Evolutionary conservation across 1,140 invertebrate genomes (phyloP).

Genomic region (Artemia franciscana): DNA sequence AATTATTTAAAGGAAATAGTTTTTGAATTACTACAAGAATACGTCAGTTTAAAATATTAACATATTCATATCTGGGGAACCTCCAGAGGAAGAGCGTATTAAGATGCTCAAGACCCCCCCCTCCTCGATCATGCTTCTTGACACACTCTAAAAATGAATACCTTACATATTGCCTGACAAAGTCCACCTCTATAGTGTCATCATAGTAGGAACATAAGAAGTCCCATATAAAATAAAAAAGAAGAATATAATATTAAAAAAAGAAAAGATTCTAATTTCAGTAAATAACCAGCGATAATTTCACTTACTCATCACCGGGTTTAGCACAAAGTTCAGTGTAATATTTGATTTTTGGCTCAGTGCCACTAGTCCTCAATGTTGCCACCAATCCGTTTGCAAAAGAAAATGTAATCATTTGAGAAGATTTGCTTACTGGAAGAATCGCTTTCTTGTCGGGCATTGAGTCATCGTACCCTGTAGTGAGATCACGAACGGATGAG

Average conservation of each 20-base stretch:
- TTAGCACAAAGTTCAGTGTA: slow-evolving; percentile 69
- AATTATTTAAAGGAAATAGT: too few relatives aligned
- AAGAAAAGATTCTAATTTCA: not conserved
- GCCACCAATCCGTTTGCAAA: slow-evolving; percentile 65
- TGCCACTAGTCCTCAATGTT: slow-evolving; percentile 85
- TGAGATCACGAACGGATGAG: slow-evolving; percentile 55
- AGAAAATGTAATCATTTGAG: slow-evolving; percentile 90
- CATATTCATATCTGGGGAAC: too few relatives aligned
- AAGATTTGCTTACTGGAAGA: slow-evolving; percentile 46
- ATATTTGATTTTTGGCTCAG: slow-evolving; percentile 96
- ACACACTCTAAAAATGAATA: too few relatives aligned
- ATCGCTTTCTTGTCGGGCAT: slow-evolving; percentile 42
- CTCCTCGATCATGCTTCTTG: too few relatives aligned
- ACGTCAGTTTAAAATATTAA: too few relatives aligned
- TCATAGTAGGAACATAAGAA: too few relatives aligned
- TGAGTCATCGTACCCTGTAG: slow-evolving; percentile 59
- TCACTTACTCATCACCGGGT: slow-evolving; percentile 31
- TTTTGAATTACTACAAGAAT: too few relatives aligned
- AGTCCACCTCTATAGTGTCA: too few relatives aligned
- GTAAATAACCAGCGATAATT: not conserved
- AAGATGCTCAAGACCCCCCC: too few relatives aligned
- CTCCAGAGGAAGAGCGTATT: too few relatives aligned
- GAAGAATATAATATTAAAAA: not conserved
- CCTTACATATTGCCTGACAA: too few relatives aligned
- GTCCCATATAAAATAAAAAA: too few relatives aligned